A percentile compares a stretch with the other conserved stretches of the same genome.
Conservation (phyloP, 2,888 invertebrate genomes). For the Brenthis hecate region DNA sequence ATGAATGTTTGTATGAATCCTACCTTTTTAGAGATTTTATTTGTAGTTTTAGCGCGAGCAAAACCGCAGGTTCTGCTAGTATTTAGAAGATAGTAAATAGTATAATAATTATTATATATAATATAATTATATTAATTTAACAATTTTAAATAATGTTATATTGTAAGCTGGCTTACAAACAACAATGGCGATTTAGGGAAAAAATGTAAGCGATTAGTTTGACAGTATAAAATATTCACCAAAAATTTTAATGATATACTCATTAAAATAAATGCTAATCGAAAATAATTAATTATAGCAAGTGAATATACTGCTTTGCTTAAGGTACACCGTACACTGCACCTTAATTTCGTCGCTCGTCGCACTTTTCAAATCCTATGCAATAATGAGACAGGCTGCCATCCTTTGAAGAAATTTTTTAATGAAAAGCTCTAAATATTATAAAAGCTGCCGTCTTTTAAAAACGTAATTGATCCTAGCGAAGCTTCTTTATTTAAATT, state of each 20-base stretch:
- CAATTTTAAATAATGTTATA: too few species aligned
- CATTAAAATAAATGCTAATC: constrained; percentile 37
- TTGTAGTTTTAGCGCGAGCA: too few species aligned
- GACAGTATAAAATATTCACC: not conserved
- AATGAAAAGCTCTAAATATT: constrained; percentile 70
- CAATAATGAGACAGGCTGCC: constrained; percentile 69
- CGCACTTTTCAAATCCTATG: constrained; percentile 64
- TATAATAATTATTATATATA: too few species aligned
- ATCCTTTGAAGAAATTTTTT: constrained; percentile 66
- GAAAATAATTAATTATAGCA: constrained; percentile 42
- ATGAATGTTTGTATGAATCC: too few species aligned
- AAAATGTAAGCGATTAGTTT: not conserved
- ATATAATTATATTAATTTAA: too few species aligned
- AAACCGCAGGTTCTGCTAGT: too few species aligned
- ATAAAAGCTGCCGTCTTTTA: constrained; percentile 59
- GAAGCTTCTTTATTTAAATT: constrained; percentile 42
- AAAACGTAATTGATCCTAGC: constrained; percentile 63
- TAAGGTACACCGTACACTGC: constrained; percentile 55
- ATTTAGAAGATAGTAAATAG: too few species aligned
- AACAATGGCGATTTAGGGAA: too few species aligned
- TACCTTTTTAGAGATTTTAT: too few species aligned
- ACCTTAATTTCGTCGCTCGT: constrained; percentile 53
- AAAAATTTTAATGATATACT: constrained; percentile 25
- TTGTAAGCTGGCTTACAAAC: too few species aligned
- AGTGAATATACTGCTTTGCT: constrained; percentile 44